Conservation (phyloP, 2,888 invertebrate species). For the Parasteatoda lunata region DNA sequence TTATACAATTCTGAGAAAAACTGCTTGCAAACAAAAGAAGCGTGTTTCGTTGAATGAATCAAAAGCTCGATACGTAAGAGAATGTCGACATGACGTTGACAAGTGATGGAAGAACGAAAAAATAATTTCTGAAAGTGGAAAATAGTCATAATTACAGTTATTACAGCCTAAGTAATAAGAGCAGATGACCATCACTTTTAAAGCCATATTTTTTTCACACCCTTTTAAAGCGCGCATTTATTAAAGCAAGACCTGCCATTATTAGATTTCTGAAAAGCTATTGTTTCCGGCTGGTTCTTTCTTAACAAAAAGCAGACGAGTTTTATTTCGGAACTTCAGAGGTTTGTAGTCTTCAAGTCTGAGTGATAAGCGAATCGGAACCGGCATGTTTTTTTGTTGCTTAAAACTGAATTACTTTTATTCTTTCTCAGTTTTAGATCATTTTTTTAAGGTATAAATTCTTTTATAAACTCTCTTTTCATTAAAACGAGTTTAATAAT, state of each 20-base stretch:
- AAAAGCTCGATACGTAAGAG: not conserved
- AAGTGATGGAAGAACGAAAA: conserved; percentile 19
- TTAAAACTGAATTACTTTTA: not conserved
- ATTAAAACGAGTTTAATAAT: too few relatives aligned
- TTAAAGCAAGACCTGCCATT: conserved; percentile 31
- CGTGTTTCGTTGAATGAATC: not conserved
- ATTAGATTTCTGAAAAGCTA: conserved; percentile 13
- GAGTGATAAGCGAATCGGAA: not conserved
- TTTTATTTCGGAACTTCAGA: not conserved
- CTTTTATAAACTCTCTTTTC: not conserved
- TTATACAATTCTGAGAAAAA: not conserved
- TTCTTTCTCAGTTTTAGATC: not conserved
- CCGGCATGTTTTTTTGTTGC: not conserved
- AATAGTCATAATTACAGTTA: conserved; percentile 46
- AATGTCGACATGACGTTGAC: conserved; percentile 1
- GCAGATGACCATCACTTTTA: conserved; percentile 18
- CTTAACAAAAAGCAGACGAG: not conserved
- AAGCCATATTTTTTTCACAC: conserved; percentile 36
- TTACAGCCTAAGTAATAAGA: conserved; percentile 25
- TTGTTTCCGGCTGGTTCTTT: conserved; percentile 17
- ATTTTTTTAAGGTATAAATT: not conserved
- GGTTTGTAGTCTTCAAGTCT: not conserved
- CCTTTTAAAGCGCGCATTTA: conserved; percentile 29
- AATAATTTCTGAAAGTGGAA: conserved; percentile 28
- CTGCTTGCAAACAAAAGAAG: not conserved